phyloP scores from a whole-genome alignment of 2,888 invertebrate species.

The Phrixothrix hirtus region DNA sequence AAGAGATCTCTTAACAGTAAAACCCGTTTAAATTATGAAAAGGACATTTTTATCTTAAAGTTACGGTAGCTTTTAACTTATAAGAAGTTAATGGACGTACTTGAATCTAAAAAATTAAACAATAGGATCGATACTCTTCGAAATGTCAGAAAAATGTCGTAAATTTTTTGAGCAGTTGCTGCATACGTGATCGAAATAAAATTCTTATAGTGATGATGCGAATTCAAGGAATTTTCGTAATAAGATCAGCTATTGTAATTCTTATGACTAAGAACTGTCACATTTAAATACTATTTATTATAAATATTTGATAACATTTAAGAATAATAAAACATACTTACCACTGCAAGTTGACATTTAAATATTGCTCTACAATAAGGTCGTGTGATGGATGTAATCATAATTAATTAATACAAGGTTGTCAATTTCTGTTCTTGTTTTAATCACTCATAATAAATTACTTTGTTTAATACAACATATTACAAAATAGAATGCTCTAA shows the following conservation, averaged over 20 bases:
- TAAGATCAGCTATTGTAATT: no score
- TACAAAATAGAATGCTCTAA: neutral
- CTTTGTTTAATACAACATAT: no score
- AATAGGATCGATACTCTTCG: conserved; percentile 30
- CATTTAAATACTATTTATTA: no score
- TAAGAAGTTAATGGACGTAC: conserved; percentile 17
- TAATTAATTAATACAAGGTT: no score
- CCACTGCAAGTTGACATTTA: no score
- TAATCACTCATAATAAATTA: no score
- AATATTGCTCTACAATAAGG: no score
- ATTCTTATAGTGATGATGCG: conserved; percentile 12
- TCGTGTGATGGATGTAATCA: no score
- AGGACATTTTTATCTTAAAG: conserved; percentile 19
- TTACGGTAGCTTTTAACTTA: conserved; percentile 3
- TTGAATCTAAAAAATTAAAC: conserved; percentile 23
- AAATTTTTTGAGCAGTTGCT: conserved; percentile 22
- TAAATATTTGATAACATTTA: no score
- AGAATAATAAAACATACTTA: no score
- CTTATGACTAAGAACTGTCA: no score
- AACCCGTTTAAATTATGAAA: conserved; percentile 21
- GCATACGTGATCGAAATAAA: conserved; percentile 31
- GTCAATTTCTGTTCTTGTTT: no score
- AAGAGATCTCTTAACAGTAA: conserved; percentile 16
- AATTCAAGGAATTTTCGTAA: conserved; percentile 12
- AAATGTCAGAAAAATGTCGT: conserved; percentile 25